These are phyloP conservation scores for Emys orbicularis DNA, from an alignment of 2,797 vertebrate genomes.

Conservation along the genomic window DNA sequence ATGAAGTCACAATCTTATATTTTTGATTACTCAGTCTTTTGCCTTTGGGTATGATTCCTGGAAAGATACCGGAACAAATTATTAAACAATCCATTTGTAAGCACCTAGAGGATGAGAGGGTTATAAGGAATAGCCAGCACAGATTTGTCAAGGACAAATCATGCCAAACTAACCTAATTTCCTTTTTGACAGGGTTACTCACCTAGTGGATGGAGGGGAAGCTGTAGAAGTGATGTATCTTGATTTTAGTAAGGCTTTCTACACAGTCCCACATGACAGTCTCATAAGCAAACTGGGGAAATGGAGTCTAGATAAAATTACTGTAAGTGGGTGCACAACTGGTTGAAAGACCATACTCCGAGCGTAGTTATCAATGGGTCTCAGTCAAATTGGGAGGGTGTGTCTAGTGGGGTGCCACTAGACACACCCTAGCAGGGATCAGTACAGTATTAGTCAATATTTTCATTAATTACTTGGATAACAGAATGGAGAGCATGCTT, in stretches of 20 bases:
- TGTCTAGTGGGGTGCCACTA: background rate
- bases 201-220: background rate
- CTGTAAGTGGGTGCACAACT: background rate
- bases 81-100: background rate
- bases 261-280: background rate
- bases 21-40: slow-evolving; percentile 28
- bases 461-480: background rate
- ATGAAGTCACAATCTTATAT: background rate
- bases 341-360: background rate
- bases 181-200: background rate
- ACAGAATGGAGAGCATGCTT: background rate
- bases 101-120: background rate
- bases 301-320: background rate
- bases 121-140: background rate
- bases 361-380: background rate
- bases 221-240: background rate
- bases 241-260: background rate
- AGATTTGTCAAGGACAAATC: background rate
- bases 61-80: slow-evolving; percentile 1
- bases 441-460: background rate
- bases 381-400: background rate
- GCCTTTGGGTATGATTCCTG: background rate
- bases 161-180: background rate
- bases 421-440: background rate
- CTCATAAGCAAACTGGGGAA: background rate